Evolutionary conservation across 1,140 invertebrate genomes (phyloP).

Genomic region (Eupristina koningsbergeri): DNA sequence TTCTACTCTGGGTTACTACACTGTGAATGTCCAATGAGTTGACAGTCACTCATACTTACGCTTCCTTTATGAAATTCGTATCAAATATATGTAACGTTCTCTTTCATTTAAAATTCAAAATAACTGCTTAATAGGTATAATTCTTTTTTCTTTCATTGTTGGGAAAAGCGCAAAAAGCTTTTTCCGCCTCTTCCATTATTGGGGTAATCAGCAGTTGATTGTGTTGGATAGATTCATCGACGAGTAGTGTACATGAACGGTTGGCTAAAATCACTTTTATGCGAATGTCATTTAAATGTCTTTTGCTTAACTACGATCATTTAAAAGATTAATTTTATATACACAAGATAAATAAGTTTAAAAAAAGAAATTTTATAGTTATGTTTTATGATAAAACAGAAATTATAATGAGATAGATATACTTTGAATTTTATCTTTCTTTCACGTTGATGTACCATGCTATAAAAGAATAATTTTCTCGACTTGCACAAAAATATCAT

Average conservation of each 20-base stretch:
- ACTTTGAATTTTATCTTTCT: conserved; percentile 5
- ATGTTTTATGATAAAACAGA: conserved; percentile 8
- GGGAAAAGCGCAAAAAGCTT: neutral
- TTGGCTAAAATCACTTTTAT: neutral
- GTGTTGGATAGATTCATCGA: too few species aligned
- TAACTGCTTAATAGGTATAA: too few species aligned
- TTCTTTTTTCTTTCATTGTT: too few species aligned
- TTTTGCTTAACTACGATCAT: neutral
- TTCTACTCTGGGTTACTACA: neutral
- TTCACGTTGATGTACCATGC: neutral
- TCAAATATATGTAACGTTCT: too few species aligned
- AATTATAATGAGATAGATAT: conserved; percentile 16
- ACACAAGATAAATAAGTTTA: neutral
- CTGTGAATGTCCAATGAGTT: neutral
- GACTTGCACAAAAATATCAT: neutral
- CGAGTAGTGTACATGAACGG: neutral
- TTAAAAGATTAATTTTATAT: conserved; percentile 2
- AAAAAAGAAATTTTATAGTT: neutral
- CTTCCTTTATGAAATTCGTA: neutral
- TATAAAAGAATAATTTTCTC: conserved; percentile 14
- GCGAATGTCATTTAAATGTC: neutral
- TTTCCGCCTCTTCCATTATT: neutral
- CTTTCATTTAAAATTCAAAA: too few species aligned
- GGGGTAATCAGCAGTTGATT: neutral
- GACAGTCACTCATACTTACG: neutral